phyloP scores from a whole-genome alignment of 2,888 invertebrate genomes.

The Amblyjoppa proteus region DNA sequence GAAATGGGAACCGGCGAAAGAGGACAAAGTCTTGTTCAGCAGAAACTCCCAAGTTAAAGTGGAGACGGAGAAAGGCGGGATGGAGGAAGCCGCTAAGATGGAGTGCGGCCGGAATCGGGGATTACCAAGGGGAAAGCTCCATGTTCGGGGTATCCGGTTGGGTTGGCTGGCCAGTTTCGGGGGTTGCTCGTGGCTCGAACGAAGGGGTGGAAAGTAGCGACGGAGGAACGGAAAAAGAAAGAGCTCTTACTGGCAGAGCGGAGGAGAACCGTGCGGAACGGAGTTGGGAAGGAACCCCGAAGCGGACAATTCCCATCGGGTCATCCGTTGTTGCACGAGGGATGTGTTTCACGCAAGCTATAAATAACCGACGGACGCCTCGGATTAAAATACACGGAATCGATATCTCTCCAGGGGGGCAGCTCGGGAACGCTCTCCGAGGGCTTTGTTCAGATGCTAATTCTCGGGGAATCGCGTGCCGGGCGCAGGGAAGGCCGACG shows the following conservation, averaged over 20 bases:
- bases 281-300: neutral
- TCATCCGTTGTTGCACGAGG: neutral
- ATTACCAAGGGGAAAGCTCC: neutral
- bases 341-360: slow-evolving; percentile 32
- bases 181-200: neutral
- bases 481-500: neutral
- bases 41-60: neutral
- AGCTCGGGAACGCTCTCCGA: slow-evolving; percentile 1
- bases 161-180: neutral
- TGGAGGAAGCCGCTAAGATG: neutral
- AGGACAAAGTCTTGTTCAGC: neutral
- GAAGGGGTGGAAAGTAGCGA: neutral
- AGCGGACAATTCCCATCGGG: neutral
- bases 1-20: neutral
- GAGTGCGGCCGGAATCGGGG: no score
- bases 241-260: neutral
- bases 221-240: neutral
- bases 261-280: neutral
- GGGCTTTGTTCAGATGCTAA: slow-evolving; percentile 31
- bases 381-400: slow-evolving; percentile 57
- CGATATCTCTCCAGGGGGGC: slow-evolving; percentile 53
- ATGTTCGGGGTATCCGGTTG: neutral
- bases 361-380: slow-evolving; percentile 51
- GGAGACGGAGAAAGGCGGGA: neutral
- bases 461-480: slow-evolving; percentile 54